Percentiles rank a stretch among this genome's conserved stretches.
Evolutionary conservation across 2,888 invertebrate genomes (phyloP).

Genomic region (Stratiomys singularior): DNA sequence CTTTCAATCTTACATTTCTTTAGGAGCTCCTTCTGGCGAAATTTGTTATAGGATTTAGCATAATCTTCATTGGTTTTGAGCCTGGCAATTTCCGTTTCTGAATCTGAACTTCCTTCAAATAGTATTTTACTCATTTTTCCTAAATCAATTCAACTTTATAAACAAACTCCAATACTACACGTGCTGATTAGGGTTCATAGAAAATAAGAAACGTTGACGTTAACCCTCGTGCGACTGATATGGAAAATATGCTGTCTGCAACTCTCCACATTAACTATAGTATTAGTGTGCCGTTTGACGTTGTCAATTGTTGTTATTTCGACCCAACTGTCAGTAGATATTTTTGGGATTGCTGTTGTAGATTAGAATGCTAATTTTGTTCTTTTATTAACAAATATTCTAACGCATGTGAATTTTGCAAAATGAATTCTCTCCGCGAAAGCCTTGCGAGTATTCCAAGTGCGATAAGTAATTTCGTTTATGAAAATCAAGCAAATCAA

Average conservation of each 20-base stretch:
- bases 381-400: too few relatives aligned
- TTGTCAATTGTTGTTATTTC: too few relatives aligned
- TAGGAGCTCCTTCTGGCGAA: conserved; percentile 87
- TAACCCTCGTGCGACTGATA: not conserved
- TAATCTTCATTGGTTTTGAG: conserved; percentile 81
- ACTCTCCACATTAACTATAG: not conserved
- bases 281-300: too few relatives aligned
- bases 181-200: not conserved
- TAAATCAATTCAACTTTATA: too few relatives aligned
- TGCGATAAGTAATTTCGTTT: conserved; percentile 59
- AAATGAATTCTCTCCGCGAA: conserved; percentile 62
- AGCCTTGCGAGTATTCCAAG: conserved; percentile 61
- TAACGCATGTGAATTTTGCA: not conserved
- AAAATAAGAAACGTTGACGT: not conserved
- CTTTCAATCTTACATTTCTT: conserved; percentile 74
- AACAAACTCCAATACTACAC: not conserved
- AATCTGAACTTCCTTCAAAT: conserved; percentile 69
- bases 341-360: too few relatives aligned
- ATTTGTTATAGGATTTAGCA: conserved; percentile 84
- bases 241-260: not conserved
- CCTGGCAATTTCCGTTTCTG: conserved; percentile 67
- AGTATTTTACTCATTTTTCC: conserved; percentile 63
- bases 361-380: too few relatives aligned
- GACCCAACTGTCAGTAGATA: too few relatives aligned
- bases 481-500: conserved; percentile 58